Conservation (phyloP, 2,113 vertebrate species). For the Axis porcinus region DNA sequence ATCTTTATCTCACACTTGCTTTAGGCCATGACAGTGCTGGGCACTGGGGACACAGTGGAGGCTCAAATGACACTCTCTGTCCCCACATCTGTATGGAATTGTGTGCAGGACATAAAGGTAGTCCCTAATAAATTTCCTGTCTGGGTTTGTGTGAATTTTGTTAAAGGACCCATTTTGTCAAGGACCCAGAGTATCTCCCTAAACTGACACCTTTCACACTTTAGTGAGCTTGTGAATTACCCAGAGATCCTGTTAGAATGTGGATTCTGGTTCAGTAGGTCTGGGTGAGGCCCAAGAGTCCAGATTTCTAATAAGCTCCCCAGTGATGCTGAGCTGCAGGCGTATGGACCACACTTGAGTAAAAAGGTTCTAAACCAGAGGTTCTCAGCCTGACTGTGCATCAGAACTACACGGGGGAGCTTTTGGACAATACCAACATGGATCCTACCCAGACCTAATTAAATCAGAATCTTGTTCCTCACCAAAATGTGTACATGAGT, state of each 20-base stretch:
- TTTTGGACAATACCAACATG: not conserved
- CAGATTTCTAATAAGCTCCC: not conserved
- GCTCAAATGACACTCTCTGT: not conserved
- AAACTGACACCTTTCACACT: not conserved
- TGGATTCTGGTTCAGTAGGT: not conserved
- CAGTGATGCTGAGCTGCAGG: not conserved
- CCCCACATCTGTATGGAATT: not conserved
- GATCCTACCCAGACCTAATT: not conserved
- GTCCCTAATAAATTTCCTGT: not conserved
- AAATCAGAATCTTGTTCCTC: not conserved
- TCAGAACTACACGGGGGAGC: no score
- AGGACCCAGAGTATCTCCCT: not conserved
- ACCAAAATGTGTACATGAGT: not conserved
- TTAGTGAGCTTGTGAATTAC: not conserved
- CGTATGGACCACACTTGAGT: not conserved
- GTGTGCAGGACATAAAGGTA: not conserved
- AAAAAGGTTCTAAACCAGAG: not conserved
- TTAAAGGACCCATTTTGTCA: not conserved
- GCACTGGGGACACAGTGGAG: not conserved
- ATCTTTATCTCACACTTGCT: not conserved
- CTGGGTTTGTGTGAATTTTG: not conserved
- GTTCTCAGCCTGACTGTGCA: not conserved
- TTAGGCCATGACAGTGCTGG: not conserved
- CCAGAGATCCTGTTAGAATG: not conserved
- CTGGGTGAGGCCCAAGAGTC: not conserved